Evolutionary conservation across 2,888 invertebrate genomes (phyloP), one percentile per base, ranked within the genome.

Genomic region (Ophion costatus): DNA sequence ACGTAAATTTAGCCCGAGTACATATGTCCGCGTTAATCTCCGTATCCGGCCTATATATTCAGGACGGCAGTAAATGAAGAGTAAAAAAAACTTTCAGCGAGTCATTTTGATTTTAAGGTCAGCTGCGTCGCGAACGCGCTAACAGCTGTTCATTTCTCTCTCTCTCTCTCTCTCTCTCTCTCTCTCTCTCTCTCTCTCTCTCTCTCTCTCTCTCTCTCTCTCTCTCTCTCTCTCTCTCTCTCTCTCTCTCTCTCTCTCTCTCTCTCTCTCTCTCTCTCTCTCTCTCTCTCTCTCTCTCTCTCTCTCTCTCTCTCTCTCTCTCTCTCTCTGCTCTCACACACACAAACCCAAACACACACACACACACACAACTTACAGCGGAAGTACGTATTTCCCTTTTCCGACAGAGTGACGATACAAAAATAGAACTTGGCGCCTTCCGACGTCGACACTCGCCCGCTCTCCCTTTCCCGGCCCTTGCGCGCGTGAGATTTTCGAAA

Each of bases 131-230:
- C 67, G 24, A 2, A 33, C 14, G 6, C 20, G 42, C n/a, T 69
- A 45, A 75, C 63, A 64, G 74, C 79, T 69, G 79, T 75, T 64
- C 56, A 14, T 22, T 51, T 64, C 56, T 51, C 70, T 45, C 69
- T 80, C 59, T 29, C 33, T 24, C 24, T 57, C 7, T 33, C 51
- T 51, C 33, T 64, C 59, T 38, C n/a, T 6, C 0, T 64, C 24
- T 75, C 64, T 69, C 69, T 80, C 59, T 45, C 45, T 24, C 24
- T 57, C 17, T 33, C 69, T 63, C 51, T 64, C 59, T 38, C n/a
- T 20, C 4, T 64, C 24, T 75, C 64, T 56, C 67, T 80, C 57
- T 42, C 24, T 38, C 20, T 20, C 10, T 22, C 24, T 24, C 24
- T 61, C 42, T 61, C 29, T 29, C 29, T n/a, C 1, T 63, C 38